Evolutionary conservation across 2,888 invertebrate species (phyloP).

Genomic region (Troilus luridus): DNA sequence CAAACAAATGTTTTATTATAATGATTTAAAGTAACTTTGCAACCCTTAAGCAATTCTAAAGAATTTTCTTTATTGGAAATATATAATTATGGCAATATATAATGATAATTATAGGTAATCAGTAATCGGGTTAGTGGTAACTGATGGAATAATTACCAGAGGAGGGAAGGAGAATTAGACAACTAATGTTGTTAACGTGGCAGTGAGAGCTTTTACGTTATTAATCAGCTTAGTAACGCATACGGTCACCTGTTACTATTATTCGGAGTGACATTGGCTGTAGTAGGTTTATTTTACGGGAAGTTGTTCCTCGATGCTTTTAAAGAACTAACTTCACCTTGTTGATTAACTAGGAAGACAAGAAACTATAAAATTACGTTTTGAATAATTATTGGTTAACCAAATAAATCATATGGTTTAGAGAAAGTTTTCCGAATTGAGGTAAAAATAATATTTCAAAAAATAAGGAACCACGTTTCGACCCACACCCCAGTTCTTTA

Average conservation of each 20-base stretch:
- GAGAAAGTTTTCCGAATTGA: too few relatives aligned
- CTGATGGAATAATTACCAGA: neutral
- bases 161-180: neutral
- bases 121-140: neutral
- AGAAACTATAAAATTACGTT: too few relatives aligned
- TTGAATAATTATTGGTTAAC: too few relatives aligned
- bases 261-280: neutral
- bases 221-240: slow-evolving; percentile 12
- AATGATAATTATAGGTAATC: neutral
- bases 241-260: neutral
- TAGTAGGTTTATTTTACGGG: neutral
- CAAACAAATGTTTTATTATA: too few relatives aligned
- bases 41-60: too few relatives aligned
- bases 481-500: too few relatives aligned
- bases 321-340: neutral
- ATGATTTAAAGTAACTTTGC: too few relatives aligned
- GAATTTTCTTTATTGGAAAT: too few relatives aligned
- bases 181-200: neutral
- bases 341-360: too few relatives aligned
- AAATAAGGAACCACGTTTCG: too few relatives aligned
- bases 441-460: too few relatives aligned
- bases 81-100: neutral
- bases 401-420: too few relatives aligned
- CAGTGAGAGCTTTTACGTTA: neutral
- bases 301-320: neutral